These are phyloP conservation scores for Entelurus aequoreus DNA, from an alignment of 2,113 vertebrate species.

Conservation along the genomic window DNA sequence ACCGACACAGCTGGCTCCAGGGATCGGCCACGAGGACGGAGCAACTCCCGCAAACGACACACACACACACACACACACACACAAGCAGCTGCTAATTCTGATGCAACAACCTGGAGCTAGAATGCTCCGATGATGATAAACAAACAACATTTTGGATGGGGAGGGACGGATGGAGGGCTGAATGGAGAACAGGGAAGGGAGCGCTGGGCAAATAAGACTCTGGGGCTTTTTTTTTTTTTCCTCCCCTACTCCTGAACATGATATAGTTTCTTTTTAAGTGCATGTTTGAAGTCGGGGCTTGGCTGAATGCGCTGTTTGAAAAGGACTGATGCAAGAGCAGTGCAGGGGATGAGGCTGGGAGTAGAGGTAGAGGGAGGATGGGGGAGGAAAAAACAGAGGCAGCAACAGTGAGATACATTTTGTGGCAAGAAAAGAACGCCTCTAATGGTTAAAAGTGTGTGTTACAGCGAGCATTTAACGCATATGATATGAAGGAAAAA, in stretches of 20 bases:
- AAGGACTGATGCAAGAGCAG: slow-evolving; percentile 64
- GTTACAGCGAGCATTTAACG: slow-evolving; percentile 16
- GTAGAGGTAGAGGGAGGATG: slow-evolving; percentile 16
- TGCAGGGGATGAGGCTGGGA: slow-evolving; percentile 54
- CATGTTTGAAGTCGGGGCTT: slow-evolving; percentile 67
- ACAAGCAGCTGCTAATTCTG: slow-evolving; percentile 48
- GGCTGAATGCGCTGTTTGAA: slow-evolving; percentile 66
- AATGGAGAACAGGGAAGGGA: slow-evolving; percentile 27
- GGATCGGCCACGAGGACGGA: slow-evolving; percentile 52
- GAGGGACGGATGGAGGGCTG: slow-evolving; percentile 44
- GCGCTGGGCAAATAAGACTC: slow-evolving; percentile 64
- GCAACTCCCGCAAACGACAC: slow-evolving; percentile 39
- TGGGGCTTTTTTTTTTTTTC: slow-evolving; percentile 40
- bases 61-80: slow-evolving; percentile 1
- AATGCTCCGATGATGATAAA: slow-evolving; percentile 69
- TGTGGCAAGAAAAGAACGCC: slow-evolving; percentile 24
- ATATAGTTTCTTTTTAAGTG: slow-evolving; percentile 68
- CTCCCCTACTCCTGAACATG: slow-evolving; percentile 29
- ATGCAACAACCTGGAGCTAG: slow-evolving; percentile 65
- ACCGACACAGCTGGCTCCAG: slow-evolving; percentile 47
- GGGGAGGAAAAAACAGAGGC: slow-evolving; percentile 17
- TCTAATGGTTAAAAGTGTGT: slow-evolving; percentile 33
- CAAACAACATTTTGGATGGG: slow-evolving; percentile 64
- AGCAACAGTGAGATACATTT: slow-evolving; percentile 25
- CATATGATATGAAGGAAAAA: slow-evolving; percentile 6